These are phyloP conservation scores for Sussaba pulchella DNA, from an alignment of 2,888 invertebrate genomes.

Conservation along the genomic window DNA sequence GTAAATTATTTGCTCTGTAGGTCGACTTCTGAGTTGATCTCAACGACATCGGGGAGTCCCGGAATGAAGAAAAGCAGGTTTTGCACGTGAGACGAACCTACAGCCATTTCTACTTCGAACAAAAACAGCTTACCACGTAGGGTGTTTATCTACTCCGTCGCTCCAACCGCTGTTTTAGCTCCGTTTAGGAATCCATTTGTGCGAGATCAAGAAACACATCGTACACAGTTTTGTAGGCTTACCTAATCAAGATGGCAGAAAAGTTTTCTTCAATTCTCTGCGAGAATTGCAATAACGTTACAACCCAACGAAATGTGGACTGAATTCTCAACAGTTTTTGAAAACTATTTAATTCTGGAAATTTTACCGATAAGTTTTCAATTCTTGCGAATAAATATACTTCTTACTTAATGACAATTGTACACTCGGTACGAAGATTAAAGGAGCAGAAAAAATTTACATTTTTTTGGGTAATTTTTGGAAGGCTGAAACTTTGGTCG, in stretches of 20 bases:
- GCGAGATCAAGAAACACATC: constrained; percentile 15
- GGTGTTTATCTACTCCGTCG: constrained; percentile 37
- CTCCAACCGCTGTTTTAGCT: constrained; percentile 38
- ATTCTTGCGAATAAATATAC: too few species aligned
- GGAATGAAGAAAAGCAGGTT: constrained; percentile 32
- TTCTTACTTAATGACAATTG: too few species aligned
- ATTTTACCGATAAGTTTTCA: too few species aligned
- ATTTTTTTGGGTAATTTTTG: too few species aligned
- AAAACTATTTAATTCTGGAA: too few species aligned
- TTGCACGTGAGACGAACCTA: constrained; percentile 44
- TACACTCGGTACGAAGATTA: too few species aligned
- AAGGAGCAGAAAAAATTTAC: too few species aligned
- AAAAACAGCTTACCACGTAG: constrained; percentile 34
- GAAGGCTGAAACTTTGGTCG: too few species aligned
- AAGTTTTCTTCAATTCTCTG: neutral
- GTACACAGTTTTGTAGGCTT: neutral
- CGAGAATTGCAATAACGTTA: too few species aligned
- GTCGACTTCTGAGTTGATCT: neutral
- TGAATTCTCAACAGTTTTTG: too few species aligned
- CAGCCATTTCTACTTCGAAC: neutral
- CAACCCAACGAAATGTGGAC: too few species aligned
- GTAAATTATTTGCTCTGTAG: neutral
- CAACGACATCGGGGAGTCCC: neutral
- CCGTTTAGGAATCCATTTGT: constrained; percentile 45
- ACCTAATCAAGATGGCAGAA: neutral